Conservation (phyloP, 92 coral and sea anemone genomes). For the Virgularia gustaviana region DNA sequence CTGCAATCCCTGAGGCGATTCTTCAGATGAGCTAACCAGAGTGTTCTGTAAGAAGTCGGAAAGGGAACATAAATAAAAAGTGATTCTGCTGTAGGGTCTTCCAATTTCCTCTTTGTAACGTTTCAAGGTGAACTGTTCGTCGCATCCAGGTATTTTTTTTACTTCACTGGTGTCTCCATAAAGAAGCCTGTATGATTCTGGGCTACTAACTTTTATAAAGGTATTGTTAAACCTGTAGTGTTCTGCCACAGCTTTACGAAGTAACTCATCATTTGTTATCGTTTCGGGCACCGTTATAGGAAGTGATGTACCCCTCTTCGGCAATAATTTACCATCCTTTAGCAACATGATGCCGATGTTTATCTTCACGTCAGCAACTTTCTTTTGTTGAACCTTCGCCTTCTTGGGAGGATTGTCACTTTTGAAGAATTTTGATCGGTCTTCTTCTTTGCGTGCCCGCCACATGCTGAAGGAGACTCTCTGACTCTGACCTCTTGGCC, state of each 20-base stretch:
- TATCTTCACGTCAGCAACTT: conserved; percentile 7
- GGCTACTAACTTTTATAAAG: neutral
- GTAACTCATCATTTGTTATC: neutral
- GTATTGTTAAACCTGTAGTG: neutral
- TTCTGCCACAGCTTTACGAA: neutral
- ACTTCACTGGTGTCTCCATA: conserved; percentile 9
- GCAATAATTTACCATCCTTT: neutral
- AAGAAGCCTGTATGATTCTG: neutral
- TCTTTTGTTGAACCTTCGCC: neutral
- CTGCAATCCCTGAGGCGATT: neutral
- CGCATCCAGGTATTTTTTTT: conserved; percentile 1
- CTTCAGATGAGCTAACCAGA: neutral
- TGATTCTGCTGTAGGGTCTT: conserved; percentile 2
- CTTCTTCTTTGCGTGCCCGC: neutral
- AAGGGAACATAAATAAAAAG: neutral
- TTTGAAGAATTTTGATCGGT: conserved; percentile 2
- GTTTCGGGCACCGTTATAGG: neutral
- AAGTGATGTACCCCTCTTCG: conserved; percentile 17
- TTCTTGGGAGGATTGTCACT: neutral
- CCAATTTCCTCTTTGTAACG: conserved; percentile 16
- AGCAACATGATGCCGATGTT: conserved; percentile 3
- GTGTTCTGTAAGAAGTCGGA: neutral
- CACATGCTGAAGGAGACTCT: neutral
- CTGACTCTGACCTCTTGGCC: too few species aligned
- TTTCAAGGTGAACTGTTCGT: neutral